phyloP scores from a whole-genome alignment of 2,888 invertebrate genomes.

The Magallana nippona region DNA sequence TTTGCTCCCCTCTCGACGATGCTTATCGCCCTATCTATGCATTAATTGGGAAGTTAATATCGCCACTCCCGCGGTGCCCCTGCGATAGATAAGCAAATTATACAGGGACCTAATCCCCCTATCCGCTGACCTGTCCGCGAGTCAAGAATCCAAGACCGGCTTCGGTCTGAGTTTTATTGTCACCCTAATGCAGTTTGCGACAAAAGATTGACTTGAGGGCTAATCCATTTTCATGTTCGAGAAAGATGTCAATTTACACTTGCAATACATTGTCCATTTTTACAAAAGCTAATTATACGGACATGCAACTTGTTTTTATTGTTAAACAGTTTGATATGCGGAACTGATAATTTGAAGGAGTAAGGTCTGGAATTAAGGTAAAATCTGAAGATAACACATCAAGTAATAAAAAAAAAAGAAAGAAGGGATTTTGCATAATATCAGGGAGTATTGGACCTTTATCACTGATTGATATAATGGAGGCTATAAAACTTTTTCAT shows the following conservation, averaged over 20 bases:
- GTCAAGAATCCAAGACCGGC: conserved; percentile 23
- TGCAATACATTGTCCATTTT: conserved; percentile 34
- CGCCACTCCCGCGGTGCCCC: conserved; percentile 16
- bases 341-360: conserved; percentile 12
- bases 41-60: conserved; percentile 37
- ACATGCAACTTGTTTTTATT: conserved; percentile 19
- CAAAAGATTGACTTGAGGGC: conserved; percentile 14
- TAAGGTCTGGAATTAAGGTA: neutral
- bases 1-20: neutral
- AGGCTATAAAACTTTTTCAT: too few species aligned
- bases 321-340: conserved; percentile 27
- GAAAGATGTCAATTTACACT: neutral
- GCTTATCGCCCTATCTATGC: conserved; percentile 38
- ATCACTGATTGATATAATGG: too few species aligned
- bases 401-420: neutral
- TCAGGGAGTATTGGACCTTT: too few species aligned
- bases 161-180: conserved; percentile 13
- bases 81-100: conserved; percentile 42
- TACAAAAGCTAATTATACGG: conserved; percentile 19
- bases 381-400: neutral
- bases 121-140: conserved; percentile 19
- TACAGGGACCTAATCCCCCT: conserved; percentile 3
- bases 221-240: conserved; percentile 18
- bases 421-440: too few species aligned
- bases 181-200: conserved; percentile 13